Conservation (phyloP, 2,797 vertebrate species). For the Diplodus puntazzo region DNA sequence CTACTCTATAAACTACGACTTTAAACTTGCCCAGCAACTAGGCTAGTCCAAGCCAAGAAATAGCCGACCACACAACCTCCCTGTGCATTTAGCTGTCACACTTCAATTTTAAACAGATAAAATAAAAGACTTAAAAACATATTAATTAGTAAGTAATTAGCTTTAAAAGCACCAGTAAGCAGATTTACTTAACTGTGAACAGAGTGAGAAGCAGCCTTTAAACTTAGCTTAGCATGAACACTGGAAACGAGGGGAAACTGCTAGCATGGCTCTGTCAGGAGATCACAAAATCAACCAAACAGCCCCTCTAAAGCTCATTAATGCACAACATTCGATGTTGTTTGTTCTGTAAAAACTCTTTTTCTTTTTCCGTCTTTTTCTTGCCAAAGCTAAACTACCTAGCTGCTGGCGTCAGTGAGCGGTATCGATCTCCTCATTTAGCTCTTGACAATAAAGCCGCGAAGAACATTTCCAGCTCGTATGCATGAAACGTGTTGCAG, state of each 20-base stretch:
- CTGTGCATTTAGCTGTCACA: no score
- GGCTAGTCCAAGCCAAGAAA: no score
- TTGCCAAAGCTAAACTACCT: background rate
- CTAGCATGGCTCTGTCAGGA: background rate
- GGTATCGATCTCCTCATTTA: background rate
- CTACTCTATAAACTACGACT: no score
- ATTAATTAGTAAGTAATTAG: background rate
- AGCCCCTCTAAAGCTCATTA: background rate
- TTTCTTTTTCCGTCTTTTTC: background rate
- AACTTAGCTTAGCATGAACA: background rate
- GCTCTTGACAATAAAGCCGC: background rate
- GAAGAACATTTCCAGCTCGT: background rate
- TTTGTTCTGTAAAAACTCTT: background rate
- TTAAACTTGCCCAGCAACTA: no score
- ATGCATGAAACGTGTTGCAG: background rate
- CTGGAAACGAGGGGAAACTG: background rate
- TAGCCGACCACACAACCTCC: no score
- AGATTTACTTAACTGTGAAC: background rate
- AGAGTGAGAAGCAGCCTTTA: no score
- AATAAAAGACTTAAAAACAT: background rate
- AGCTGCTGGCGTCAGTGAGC: background rate
- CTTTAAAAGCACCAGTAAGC: background rate
- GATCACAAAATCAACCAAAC: background rate
- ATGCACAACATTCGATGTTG: no score
- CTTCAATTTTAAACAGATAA: background rate